Base-by-base conservation (phyloP, 1,140 invertebrate species). In the Phymastichus coffea region DNA sequence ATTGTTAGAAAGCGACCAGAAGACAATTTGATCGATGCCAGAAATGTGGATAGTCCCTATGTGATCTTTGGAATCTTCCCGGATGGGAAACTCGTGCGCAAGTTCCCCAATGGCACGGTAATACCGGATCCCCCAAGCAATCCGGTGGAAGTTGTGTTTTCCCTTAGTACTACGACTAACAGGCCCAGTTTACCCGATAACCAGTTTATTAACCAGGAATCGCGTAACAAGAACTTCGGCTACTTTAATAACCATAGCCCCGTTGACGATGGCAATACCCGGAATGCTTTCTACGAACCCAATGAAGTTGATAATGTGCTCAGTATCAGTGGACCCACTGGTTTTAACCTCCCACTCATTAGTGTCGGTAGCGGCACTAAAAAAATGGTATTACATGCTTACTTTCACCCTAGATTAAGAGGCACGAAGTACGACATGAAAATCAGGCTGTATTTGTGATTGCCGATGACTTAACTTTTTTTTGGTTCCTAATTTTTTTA, bases 101-200 rank as follows among this genome's bases (percentile, higher is more conserved):
- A 86, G 73, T 89, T 86, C 69, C 87, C 86, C 40, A 89, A 89
- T 68, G 87, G 87, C 76, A 88, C 87, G 69, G 74, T 86, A 78
- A 85, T 88, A 77, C 86, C 86, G 76, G 84, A 85, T 73, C 84
- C 77, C 77, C 81, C 81, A 72, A 83, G 80, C 72, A 78, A 70
- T 63, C 75, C 79, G 57, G 75, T 79, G 41, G 77, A 80, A 69
- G 72, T 79, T 70, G 76, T 80, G 53, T 80, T 79, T 66, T 71
- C 75, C 58, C 73, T 79, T 71, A 76, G 69, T 63, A 77, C 78
- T 61, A 62, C 56, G 25, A 79, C 77, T 76, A 79, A 79, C 70
- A 64, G 73, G 64, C 72, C 75, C 55, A 65, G 63, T 52, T 51
- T 41, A 67, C 61, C 61, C 57, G 70, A 70, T 77, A 77, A 73